These are phyloP conservation scores for Lumbricus terrestris DNA, from an alignment of 2,888 invertebrate genomes.

Conservation along the genomic window DNA sequence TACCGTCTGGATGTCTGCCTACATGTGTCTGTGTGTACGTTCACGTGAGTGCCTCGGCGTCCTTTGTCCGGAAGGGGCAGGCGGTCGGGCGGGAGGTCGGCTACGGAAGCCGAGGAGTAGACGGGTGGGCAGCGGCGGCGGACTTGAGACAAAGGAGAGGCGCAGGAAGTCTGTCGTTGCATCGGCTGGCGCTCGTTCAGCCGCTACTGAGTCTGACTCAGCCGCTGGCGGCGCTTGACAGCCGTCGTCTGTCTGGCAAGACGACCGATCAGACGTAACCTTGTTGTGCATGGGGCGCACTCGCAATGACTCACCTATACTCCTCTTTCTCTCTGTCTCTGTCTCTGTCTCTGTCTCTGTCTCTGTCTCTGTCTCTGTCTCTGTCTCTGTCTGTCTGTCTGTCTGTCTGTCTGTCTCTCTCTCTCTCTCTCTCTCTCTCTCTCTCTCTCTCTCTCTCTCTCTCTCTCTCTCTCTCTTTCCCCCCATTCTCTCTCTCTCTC, in stretches of 20 bases:
- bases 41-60: background rate
- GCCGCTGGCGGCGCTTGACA: background rate
- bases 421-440: background rate
- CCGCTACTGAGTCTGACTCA: background rate
- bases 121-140: background rate
- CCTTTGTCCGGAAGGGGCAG: background rate
- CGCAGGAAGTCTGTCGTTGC: background rate
- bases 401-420: background rate
- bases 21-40: background rate
- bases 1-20: background rate
- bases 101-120: background rate
- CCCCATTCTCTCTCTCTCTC: no score
- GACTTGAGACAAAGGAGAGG: constrained; percentile 3
- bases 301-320: background rate
- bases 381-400: background rate
- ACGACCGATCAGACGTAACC: background rate
- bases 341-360: no score
- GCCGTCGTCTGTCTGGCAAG: background rate
- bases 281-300: background rate
- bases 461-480: no score
- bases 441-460: background rate
- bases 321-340: no score
- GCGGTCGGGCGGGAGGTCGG: background rate
- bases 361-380: background rate
- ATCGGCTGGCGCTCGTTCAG: background rate